These are phyloP conservation scores for Channa argus DNA, from an alignment of 2,113 vertebrate genomes.

Conservation along the genomic window DNA sequence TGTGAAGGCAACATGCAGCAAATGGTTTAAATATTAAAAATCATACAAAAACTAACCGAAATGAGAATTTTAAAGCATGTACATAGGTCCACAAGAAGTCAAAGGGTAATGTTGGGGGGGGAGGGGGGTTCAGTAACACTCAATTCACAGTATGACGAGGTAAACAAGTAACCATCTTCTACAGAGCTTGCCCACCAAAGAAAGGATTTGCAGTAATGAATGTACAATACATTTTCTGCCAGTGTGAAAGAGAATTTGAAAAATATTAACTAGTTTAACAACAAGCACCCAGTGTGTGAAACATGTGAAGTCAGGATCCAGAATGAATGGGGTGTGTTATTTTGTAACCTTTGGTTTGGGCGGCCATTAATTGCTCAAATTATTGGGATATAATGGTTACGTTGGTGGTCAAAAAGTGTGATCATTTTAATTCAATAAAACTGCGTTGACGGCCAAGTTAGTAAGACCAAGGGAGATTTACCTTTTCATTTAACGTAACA, in stretches of 20 bases:
- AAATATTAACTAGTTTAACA: neutral
- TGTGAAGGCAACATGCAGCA: conserved; percentile 56
- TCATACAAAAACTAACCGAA: conserved; percentile 29
- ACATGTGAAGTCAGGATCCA: neutral
- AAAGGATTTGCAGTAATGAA: conserved; percentile 10
- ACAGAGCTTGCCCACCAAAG: conserved; percentile 9
- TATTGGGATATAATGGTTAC: neutral
- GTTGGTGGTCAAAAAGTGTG: conserved; percentile 5
- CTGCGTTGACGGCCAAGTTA: neutral
- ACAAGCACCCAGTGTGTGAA: neutral
- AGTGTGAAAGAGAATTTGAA: neutral
- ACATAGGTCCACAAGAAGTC: conserved; percentile 15
- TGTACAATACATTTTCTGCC: conserved; percentile 24
- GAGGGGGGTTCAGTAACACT: conserved; percentile 44
- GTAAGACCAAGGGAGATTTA: neutral
- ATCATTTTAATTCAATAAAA: neutral
- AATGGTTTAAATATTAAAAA: conserved; percentile 25
- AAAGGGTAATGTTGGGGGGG: neutral
- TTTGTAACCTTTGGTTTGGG: conserved; percentile 2
- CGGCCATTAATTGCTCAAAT: neutral
- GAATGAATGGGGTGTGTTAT: neutral
- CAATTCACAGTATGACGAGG: conserved; percentile 69
- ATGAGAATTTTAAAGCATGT: conserved; percentile 40
- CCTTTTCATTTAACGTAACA: conserved; percentile 1
- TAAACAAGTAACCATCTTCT: conserved; percentile 31